Evolutionary conservation across 1,140 invertebrate species (phyloP), one percentile per base, ranked within the genome.

Genomic region (Drosophila rhopaloa): DNA sequence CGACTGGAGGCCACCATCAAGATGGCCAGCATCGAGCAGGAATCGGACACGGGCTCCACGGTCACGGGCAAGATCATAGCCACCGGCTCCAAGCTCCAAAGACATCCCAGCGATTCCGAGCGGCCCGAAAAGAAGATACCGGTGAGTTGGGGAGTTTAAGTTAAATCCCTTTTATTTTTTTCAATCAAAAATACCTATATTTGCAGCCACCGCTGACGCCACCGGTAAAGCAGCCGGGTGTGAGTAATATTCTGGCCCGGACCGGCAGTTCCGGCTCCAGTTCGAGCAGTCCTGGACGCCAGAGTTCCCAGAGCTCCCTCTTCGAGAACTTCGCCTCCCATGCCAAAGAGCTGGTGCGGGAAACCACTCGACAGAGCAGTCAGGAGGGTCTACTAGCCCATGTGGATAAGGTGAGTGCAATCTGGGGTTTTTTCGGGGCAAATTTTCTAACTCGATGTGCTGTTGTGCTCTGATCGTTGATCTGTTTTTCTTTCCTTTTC

Each of bases 311-410:
- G 91, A 95, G 95, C 7, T 97, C 97, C 0, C 88, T 98, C 0
- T 95, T 98, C 58, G 97, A 98, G 92, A 96, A 97, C 77, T 96
- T 98, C 74, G 96, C 97, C 1, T 95, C 94, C 0, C 97, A 97
- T 79, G 97, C 97, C 1, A 98, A 98, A 91, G 97, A 97, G 79
- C 90, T 97, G 54, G 96, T 98, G 4, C 94, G 95, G 46, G 97
- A 97, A 89, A 97, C 96, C 0, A 97, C 96, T 0, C 94, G 97
- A 7, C 97, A 98, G 91, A 96, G 96, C 82, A 97, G 97, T 82
- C 97, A 98, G 91, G 97, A 98, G 86, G 97, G 97, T 14, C 78
- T 98, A 1, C 92, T 98, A n/a, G 96, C 97, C 10, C 97, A 97
- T 61, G 96, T 98, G 94, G 97, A 98, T 78, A 97, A 98, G 94